A percentile compares a stretch with the other conserved stretches of the same genome.
phyloP scores from a whole-genome alignment of 1,140 invertebrate genomes.

The Caenorhabditis remanei region DNA sequence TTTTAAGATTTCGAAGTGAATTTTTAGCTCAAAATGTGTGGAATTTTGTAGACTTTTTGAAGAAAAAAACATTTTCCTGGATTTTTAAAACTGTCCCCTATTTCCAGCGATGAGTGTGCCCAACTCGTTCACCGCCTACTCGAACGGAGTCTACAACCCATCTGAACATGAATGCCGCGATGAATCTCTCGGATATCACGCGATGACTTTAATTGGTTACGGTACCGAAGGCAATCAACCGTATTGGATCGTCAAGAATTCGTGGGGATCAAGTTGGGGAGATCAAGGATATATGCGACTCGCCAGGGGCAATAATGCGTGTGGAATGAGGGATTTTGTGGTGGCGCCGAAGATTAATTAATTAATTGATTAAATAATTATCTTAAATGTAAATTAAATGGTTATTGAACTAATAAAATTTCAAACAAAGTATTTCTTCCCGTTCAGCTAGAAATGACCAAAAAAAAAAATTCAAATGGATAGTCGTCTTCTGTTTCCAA shows the following conservation, averaged over 20 bases:
- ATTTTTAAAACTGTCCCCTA: background rate
- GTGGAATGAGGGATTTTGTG: conserved; percentile 27
- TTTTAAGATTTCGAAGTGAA: no score
- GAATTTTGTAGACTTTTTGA: no score
- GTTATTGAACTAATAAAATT: no score
- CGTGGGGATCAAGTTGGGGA: conserved; percentile 49
- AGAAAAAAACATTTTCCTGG: background rate
- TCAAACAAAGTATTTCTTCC: no score
- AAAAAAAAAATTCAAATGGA: no score
- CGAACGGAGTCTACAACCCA: background rate
- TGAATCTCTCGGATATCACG: conserved; percentile 38
- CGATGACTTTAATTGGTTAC: conserved; percentile 54
- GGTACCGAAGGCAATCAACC: background rate
- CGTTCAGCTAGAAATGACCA: no score
- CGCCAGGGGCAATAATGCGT: conserved; percentile 51
- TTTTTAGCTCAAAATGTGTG: no score
- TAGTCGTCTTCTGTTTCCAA: conserved; percentile 8
- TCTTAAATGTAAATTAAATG: no score
- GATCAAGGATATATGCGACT: conserved; percentile 45
- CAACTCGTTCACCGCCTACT: background rate
- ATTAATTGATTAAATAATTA: no score
- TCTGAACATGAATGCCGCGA: background rate
- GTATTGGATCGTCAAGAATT: conserved; percentile 57
- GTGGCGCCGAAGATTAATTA: background rate
- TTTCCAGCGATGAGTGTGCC: background rate